Conservation (phyloP, 1,140 invertebrate species). For the Cyclargus thomasi region DNA sequence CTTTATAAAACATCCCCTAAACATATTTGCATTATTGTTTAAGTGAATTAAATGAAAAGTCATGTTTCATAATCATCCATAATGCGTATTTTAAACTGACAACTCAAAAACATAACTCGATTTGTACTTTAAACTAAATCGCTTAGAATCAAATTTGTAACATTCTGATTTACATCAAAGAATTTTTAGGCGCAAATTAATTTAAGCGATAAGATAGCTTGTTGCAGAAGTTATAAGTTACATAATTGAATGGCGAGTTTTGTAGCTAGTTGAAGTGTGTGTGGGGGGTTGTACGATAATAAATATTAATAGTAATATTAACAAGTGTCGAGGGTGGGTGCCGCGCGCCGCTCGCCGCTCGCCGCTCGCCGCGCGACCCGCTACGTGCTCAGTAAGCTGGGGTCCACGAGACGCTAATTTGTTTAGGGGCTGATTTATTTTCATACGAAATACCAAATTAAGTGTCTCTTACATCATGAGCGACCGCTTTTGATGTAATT, state of each 20-base stretch:
- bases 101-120: background rate
- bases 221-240: background rate
- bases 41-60: background rate
- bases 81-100: background rate
- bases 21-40: background rate
- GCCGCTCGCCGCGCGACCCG: background rate
- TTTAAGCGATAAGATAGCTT: background rate
- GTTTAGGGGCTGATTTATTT: slow-evolving; percentile 21
- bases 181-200: background rate
- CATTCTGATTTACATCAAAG: background rate
- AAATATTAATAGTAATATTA: slow-evolving; percentile 21
- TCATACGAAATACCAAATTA: slow-evolving; percentile 4
- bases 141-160: slow-evolving; percentile 15
- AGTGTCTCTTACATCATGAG: background rate
- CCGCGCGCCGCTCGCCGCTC: background rate
- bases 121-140: slow-evolving; percentile 9
- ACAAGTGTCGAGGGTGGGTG: background rate
- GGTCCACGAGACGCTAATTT: slow-evolving; percentile 12
- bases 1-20: background rate
- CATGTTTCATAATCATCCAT: background rate
- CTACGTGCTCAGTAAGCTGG: background rate
- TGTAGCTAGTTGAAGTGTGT: background rate
- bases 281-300: slow-evolving; percentile 21
- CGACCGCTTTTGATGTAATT: background rate
- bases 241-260: background rate